Evolutionary conservation across 2,888 invertebrate species (phyloP).

Genomic region (Bombylius major): DNA sequence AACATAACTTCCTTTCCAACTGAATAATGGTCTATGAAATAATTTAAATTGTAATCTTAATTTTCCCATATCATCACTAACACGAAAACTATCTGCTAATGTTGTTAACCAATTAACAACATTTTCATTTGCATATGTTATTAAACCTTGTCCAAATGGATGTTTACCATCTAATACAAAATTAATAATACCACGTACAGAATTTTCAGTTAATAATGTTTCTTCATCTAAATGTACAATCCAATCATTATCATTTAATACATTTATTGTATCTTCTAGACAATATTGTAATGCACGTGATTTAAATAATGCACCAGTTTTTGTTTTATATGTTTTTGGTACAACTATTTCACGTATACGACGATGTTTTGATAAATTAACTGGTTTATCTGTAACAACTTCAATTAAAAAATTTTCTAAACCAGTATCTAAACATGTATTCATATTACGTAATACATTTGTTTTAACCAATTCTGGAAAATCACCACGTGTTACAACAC

Average conservation of each 20-base stretch:
- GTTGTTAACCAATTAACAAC: conserved; percentile 96
- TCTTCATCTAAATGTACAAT: conserved; percentile 97
- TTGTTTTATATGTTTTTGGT: conserved; percentile 72
- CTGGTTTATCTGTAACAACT: conserved; percentile 84
- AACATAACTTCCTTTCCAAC: conserved; percentile 97
- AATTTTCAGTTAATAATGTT: conserved; percentile 84
- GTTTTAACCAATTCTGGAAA: conserved; percentile 80
- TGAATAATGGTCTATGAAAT: conserved; percentile 90
- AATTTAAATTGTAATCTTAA: conserved; percentile 80
- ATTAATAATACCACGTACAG: conserved; percentile 79
- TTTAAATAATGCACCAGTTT: conserved; percentile 86
- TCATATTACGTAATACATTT: conserved; percentile 78
- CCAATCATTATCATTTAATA: conserved; percentile 80
- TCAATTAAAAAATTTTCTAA: conserved; percentile 92
- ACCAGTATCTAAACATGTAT: conserved; percentile 76
- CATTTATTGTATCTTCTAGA: conserved; percentile 78
- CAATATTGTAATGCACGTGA: conserved; percentile 92
- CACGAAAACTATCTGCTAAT: conserved; percentile 87
- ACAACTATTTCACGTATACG: conserved; percentile 81
- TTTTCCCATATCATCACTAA: conserved; percentile 97
- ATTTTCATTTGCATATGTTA: conserved; percentile 92
- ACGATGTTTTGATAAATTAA: conserved; percentile 63
- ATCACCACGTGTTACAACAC: conserved; percentile 89
- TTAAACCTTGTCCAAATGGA: conserved; percentile 90
- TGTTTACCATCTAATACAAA: conserved; percentile 90